Evolutionary conservation across 2,797 vertebrate species (phyloP).

Genomic region (Smutsia gigantea): DNA sequence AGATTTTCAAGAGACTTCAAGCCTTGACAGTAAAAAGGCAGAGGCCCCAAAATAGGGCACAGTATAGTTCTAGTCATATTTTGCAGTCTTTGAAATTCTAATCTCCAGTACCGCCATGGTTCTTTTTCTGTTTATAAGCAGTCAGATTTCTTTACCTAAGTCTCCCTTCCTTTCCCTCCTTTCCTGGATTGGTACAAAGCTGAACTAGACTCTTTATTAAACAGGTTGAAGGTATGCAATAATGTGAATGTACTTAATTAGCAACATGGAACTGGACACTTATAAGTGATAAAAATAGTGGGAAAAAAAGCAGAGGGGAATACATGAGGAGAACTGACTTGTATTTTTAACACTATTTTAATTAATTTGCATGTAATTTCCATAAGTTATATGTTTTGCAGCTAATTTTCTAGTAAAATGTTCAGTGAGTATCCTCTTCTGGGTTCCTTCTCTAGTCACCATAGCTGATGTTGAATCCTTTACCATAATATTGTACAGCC

Average conservation of each 20-base stretch:
- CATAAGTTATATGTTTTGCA: neutral
- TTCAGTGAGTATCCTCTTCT: neutral
- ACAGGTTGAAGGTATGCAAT: neutral
- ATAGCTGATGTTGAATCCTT: neutral
- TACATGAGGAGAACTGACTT: neutral
- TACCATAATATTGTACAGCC: neutral
- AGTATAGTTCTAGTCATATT: neutral
- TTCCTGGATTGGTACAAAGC: neutral
- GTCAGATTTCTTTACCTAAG: neutral
- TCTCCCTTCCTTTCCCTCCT: neutral
- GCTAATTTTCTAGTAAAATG: neutral
- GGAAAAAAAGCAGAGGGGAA: no score
- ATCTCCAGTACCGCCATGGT: no score
- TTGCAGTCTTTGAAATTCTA: neutral
- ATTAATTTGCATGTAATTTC: neutral
- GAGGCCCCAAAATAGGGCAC: neutral
- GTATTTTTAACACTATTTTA: constrained; percentile 22
- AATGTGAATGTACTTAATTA: neutral
- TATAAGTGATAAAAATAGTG: neutral
- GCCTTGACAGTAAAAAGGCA: neutral
- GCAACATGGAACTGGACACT: neutral
- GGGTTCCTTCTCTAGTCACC: neutral
- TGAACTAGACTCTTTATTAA: neutral
- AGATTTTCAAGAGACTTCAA: neutral
- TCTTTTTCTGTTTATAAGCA: neutral